Evolutionary conservation across 2,797 vertebrate genomes (phyloP), one percentile per base, ranked within the genome.

Genomic region (Sebastolobus altivelis): DNA sequence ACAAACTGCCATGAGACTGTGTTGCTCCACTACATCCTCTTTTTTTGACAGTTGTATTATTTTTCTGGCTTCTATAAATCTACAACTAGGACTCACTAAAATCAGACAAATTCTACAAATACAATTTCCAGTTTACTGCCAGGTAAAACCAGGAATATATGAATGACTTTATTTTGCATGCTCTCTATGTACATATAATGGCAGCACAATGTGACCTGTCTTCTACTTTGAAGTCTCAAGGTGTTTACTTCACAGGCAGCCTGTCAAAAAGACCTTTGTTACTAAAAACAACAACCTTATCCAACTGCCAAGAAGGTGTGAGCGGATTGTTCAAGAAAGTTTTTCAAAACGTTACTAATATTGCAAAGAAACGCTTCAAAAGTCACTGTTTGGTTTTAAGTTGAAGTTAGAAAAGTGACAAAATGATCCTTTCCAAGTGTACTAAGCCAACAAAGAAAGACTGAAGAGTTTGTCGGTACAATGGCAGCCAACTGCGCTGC

Each of bases 381-480:
- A 70, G 27, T 65, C 60, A 3, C 2, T 2, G 6, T 72, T 75
- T 46, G 54, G 27, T 71, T 81, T 77, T 10, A 65, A 35, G 38
- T 68, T 25, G 75, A 86, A 85, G 55, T 87, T 72, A 67, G 71
- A 69, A 62, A 89, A 80, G 67, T 77, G 59, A 62, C 63, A 75
- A 78, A 77, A 55, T 14, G 3, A 85, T 75, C n/a, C 60, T 55
- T 59, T 88, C 79, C 83, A 87, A 88, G 66, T 84, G 80, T 72
- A 40, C 68, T 3, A 4, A 82, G 83, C 87, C 78, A 87, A 82
- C 72, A 85, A 87, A 75, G 63, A 72, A 79, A 87, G 58, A 60
- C 65, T 74, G 79, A 70, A n/a, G 78, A 76, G 72, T 88, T 82
- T 82, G 74, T 58, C 27, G 29, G 37, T 4, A 6, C 76, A 38